Evolutionary conservation across 2,888 invertebrate species (phyloP).

Genomic region (Cheilosia grossa): DNA sequence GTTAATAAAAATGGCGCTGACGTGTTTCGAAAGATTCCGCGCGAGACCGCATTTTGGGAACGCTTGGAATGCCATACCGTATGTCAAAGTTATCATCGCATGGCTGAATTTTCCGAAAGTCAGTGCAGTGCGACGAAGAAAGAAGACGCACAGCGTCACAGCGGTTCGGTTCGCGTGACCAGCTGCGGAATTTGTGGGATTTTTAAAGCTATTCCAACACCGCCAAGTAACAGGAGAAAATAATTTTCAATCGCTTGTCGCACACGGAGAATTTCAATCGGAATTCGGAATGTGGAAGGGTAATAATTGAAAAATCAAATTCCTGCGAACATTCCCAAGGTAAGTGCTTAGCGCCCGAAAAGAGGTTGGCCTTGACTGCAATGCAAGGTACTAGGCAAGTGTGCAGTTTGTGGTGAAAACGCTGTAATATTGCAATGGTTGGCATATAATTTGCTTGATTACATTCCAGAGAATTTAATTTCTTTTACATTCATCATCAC

Average conservation of each 20-base stretch:
- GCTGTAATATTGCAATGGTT: too few species aligned
- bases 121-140: background rate
- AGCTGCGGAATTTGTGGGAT: constrained; percentile 65
- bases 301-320: constrained; percentile 39
- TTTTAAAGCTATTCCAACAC: constrained; percentile 71
- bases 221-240: constrained; percentile 74
- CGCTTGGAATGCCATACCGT: constrained; percentile 51
- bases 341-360: background rate
- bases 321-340: constrained; percentile 34
- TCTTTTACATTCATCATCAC: too few species aligned
- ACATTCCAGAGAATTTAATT: too few species aligned
- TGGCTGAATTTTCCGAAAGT: constrained; percentile 7
- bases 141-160: constrained; percentile 12
- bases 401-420: too few species aligned
- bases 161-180: background rate
- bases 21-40: constrained; percentile 73
- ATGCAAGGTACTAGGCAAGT: background rate
- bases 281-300: constrained; percentile 49
- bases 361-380: constrained; percentile 3
- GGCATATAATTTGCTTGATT: too few species aligned
- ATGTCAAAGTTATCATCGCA: background rate
- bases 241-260: constrained; percentile 61
- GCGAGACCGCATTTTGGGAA: constrained; percentile 58
- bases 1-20: constrained; percentile 74
- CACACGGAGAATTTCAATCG: constrained; percentile 62